These are phyloP conservation scores for Homalodisca vitripennis DNA, from an alignment of 1,140 invertebrate genomes.

Conservation along the genomic window DNA sequence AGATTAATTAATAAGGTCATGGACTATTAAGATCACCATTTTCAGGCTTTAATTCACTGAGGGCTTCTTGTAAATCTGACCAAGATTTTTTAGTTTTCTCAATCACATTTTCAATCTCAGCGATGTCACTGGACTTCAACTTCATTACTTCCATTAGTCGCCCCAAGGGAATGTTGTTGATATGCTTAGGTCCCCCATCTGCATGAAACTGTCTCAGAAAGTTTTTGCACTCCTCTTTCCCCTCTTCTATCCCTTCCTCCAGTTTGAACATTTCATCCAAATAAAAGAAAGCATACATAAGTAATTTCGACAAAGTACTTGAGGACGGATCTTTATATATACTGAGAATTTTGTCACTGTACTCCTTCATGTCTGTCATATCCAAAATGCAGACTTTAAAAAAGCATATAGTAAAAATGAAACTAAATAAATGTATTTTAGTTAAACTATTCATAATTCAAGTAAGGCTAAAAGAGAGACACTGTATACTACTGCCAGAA, in stretches of 20 bases:
- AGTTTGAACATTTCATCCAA: constrained; percentile 4
- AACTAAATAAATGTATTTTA: background rate
- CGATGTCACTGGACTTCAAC: background rate
- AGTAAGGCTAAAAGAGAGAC: background rate
- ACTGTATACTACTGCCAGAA: background rate
- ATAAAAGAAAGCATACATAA: constrained; percentile 14
- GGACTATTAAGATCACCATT: too few relatives aligned
- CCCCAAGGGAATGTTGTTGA: background rate
- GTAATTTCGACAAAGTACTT: background rate
- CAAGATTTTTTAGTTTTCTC: constrained; percentile 2
- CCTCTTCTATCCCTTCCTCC: constrained; percentile 1
- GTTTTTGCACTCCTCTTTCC: background rate
- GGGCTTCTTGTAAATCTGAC: background rate
- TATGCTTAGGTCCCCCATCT: constrained; percentile 1
- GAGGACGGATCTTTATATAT: background rate
- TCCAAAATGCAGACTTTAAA: background rate
- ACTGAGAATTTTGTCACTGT: background rate
- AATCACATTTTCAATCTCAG: constrained; percentile 1
- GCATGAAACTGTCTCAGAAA: constrained; percentile 7
- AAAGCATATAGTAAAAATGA: background rate
- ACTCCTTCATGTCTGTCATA: constrained; percentile 3
- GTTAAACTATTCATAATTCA: background rate
- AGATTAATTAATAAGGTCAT: too few relatives aligned
- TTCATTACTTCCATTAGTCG: background rate
- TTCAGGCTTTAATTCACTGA: background rate